Evolutionary conservation across 2,888 invertebrate species (phyloP), one percentile per base, ranked within the genome.

Genomic region (Caenorhabditis sp.): DNA sequence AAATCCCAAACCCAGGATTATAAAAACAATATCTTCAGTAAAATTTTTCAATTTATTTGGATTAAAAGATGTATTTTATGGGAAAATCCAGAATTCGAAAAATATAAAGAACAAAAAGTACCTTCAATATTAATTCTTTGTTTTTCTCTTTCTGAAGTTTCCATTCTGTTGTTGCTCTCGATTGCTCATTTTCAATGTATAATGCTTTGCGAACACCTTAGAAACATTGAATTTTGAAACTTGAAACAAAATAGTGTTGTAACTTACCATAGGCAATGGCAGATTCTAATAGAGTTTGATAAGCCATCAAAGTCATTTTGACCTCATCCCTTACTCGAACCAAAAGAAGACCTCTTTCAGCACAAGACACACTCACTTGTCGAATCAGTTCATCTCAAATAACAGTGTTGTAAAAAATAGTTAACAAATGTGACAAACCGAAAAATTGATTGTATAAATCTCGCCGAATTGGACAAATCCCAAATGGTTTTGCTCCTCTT

Each of bases 301-400:
- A 97, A 0, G 97, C 95, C 84, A 95, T 93, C 90, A 97, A 93
- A 0, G 97, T 96, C 93, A 97, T 95, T 78, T 93, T 91, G 68
- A 97, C 93, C 90, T 99, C 97, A 88, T 99, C 97, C 24, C 97
- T 91, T 4, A 97, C 93, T 82, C 97, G 91, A 62, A 97, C 90
- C 59, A 99, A 89, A 6, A 99, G 89, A n/a, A 97, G 90, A 2
- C 97, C 97, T 82, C 97, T 91, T 90, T 99, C 97, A 0, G 94
- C 94, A 88, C 97, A 97, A 88, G 95, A 97, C 58, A 99, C 94
- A 5, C 97, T 96, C 26, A 97, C 95, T 91, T 91, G 93, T n/a
- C 94, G 91, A 83, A 94, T 94, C 51, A 94, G 90, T 90, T 97
- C 94, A 89, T 94, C 93, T 91, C 84, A 19, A 86, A 69, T 37